These are phyloP conservation scores for Eristalis tenax DNA, from an alignment of 2,888 invertebrate genomes.

Conservation along the genomic window DNA sequence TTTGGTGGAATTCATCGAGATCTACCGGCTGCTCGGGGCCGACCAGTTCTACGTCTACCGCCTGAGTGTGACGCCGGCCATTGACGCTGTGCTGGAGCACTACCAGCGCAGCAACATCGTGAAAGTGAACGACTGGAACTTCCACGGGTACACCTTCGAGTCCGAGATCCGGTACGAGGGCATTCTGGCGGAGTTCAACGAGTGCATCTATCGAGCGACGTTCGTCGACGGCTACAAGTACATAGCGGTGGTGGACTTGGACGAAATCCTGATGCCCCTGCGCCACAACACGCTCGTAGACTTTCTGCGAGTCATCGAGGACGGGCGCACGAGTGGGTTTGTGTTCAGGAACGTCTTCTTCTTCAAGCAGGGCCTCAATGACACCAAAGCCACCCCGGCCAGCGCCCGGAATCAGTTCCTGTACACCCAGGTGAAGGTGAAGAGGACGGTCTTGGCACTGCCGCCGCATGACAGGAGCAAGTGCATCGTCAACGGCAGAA, in stretches of 20 bases:
- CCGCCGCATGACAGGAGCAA: slow-evolving; percentile 91
- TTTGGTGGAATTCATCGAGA: slow-evolving; percentile 82
- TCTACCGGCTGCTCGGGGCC: slow-evolving; percentile 81
- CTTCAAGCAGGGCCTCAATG: slow-evolving; percentile 81
- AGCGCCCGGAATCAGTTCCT: slow-evolving; percentile 78
- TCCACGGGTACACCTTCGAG: slow-evolving; percentile 76
- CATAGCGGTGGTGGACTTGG: slow-evolving; percentile 91
- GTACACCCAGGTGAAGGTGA: slow-evolving; percentile 80
- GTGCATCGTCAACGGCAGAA: slow-evolving; percentile 91
- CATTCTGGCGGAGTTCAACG: slow-evolving; percentile 94
- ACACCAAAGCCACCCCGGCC: slow-evolving; percentile 76
- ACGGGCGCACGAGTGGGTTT: slow-evolving; percentile 79
- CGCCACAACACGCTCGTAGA: slow-evolving; percentile 87
- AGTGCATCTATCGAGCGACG: slow-evolving; percentile 95
- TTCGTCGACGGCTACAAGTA: slow-evolving; percentile 87
- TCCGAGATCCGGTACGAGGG: slow-evolving; percentile 84
- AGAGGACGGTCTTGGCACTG: slow-evolving; percentile 76
- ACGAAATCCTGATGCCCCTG: slow-evolving; percentile 92
- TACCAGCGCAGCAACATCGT: slow-evolving; percentile 78
- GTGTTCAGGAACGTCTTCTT: slow-evolving; percentile 82
- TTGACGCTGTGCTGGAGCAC: slow-evolving; percentile 78
- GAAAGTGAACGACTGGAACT: slow-evolving; percentile 81
- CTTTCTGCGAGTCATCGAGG: slow-evolving; percentile 76
- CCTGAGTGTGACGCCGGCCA: slow-evolving; percentile 78
- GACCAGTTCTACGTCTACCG: slow-evolving; percentile 82